These are phyloP conservation scores for Grantiella picta DNA, from an alignment of 2,113 vertebrate genomes.

Conservation along the genomic window DNA sequence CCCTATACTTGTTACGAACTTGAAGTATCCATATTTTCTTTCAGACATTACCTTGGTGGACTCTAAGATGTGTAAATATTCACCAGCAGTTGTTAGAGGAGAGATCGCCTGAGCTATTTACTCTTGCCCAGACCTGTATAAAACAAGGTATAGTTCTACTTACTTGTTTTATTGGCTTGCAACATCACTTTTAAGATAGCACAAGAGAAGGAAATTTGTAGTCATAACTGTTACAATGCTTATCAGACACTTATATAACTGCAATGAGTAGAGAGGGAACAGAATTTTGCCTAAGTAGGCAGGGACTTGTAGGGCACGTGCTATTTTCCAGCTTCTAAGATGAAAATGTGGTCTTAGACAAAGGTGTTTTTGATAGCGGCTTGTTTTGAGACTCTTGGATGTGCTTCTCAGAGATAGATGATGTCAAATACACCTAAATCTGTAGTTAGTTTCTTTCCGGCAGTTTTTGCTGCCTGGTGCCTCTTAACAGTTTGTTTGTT, in stretches of 20 bases:
- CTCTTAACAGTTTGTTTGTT: neutral
- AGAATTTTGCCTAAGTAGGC: neutral
- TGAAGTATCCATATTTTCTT: neutral
- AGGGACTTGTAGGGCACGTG: neutral
- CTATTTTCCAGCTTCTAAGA: neutral
- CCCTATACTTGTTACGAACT: neutral
- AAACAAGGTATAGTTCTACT: slow-evolving; percentile 75
- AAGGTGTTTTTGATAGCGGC: neutral
- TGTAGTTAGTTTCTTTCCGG: neutral
- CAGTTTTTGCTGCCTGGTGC: neutral
- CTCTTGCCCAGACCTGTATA: slow-evolving; percentile 76
- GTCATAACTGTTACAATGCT: neutral
- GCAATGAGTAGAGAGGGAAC: neutral
- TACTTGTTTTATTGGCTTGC: neutral
- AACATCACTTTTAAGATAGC: neutral
- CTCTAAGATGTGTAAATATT: slow-evolving; percentile 82
- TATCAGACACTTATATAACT: neutral
- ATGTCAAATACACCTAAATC: neutral
- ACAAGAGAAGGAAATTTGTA: neutral
- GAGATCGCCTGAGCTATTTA: slow-evolving; percentile 82
- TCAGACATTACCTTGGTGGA: slow-evolving; percentile 92
- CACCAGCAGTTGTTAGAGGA: slow-evolving; percentile 94
- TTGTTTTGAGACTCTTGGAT: neutral
- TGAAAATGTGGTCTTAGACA: neutral
- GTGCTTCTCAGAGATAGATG: neutral